Base-by-base conservation (phyloP, 2,888 invertebrate species). In the Andrena minutula region DNA sequence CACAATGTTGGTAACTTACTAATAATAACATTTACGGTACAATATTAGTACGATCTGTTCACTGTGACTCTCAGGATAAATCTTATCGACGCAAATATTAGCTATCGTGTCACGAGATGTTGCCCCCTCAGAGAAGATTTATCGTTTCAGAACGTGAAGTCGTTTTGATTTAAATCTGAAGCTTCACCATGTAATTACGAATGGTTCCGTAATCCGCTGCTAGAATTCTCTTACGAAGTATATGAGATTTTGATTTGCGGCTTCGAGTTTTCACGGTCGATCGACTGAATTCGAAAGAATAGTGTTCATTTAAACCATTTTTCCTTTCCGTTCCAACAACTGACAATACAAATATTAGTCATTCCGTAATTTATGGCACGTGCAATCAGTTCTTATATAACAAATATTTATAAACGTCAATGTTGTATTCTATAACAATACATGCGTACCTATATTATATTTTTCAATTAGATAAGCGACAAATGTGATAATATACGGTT, bases 401-500 rank as follows among this genome's bases (percentile, higher is more conserved):
- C 53, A 23, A 35, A 30, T 66, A 66, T 47, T 49, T 23, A 7
- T 4, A n/a, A 35, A 28, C 28, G 51, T 8, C 16, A 10, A 23
- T 51, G 53, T 30, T n/a, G 20, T 20, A 16, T 4, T n/a, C 6
- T 28, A 16, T 8, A 77, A 60, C 6, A 78, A 60, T 30, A 30
- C 56, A 41, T 23, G 7, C 20, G 16, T 12, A n/a, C n/a, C n/a
- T n/a, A 23, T 26, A 41, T 35, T 56, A 56, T 26, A 26, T 69
- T 68, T 60, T 28, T 23, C 26, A 35, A 28, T 61, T 49, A 69
- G 70, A 75, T 75, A 75, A 75, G 69, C 26, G 20, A 60, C 60
- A 51, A 75, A 75, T 51, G 53, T 75, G 75, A 75, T 69, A 75
- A 76, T 71, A 10, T 51, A 26, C 51, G 61, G 20, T 51, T 35